These are phyloP conservation scores for Danio kyathit DNA, from an alignment of 2,797 vertebrate species.

Conservation along the genomic window DNA sequence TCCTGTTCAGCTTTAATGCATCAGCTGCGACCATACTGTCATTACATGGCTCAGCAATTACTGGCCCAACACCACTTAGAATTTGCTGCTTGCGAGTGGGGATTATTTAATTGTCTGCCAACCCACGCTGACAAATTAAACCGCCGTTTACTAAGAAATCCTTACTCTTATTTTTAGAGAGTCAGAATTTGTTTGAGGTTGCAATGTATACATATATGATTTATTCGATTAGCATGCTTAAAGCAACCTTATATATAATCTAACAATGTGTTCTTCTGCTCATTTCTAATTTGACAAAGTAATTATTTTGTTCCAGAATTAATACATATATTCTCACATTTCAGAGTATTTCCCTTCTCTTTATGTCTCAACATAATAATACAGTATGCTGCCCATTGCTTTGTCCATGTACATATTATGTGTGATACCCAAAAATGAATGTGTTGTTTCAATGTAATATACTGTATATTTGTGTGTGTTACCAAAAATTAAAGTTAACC, in stretches of 20 bases:
- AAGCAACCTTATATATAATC: constrained; percentile 5
- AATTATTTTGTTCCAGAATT: constrained; percentile 7
- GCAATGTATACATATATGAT: constrained; percentile 21
- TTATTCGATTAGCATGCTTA: constrained; percentile 14
- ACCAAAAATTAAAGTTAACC: too few relatives aligned
- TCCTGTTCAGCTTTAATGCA: constrained; percentile 13
- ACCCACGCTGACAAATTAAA: constrained; percentile 42
- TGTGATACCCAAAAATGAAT: too few relatives aligned
- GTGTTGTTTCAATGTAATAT: too few relatives aligned
- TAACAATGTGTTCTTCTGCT: neutral
- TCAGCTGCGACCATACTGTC: constrained; percentile 30
- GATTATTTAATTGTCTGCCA: constrained; percentile 47
- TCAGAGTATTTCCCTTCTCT: constrained; percentile 1
- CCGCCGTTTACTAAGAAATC: constrained; percentile 11
- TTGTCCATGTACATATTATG: too few relatives aligned
- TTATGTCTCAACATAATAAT: constrained; percentile 20
- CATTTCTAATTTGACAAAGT: constrained; percentile 13
- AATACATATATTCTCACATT: neutral
- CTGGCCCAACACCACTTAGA: constrained; percentile 43
- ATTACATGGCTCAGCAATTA: constrained; percentile 45
- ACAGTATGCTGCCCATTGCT: too few relatives aligned
- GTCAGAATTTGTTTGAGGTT: constrained; percentile 19
- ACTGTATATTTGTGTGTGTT: too few relatives aligned
- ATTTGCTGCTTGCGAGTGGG: constrained; percentile 2
- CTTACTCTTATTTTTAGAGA: constrained; percentile 23